These are phyloP conservation scores for Hypomecis atomaria DNA, from an alignment of 2,888 invertebrate genomes.

Conservation along the genomic window DNA sequence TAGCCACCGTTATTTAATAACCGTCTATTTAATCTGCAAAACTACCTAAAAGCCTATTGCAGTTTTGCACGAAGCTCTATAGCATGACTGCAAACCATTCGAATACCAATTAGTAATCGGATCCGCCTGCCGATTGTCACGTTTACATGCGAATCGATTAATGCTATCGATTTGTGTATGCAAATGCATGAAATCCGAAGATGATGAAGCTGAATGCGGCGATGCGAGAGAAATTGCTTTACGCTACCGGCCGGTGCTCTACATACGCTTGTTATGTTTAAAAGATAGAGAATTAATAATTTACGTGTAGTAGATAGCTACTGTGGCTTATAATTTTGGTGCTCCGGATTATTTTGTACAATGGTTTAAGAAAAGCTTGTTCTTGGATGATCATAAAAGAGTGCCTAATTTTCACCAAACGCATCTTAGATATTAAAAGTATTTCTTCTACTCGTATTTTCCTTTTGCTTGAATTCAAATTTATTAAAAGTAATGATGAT, in stretches of 20 bases:
- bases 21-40: slow-evolving; percentile 18
- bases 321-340: too few relatives aligned
- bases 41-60: slow-evolving; percentile 39
- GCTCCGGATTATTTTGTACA: too few relatives aligned
- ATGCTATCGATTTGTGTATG: slow-evolving; percentile 24
- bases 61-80: slow-evolving; percentile 42
- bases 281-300: not conserved
- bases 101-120: slow-evolving; percentile 71
- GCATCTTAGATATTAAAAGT: too few relatives aligned
- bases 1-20: slow-evolving; percentile 13
- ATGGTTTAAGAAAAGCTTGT: too few relatives aligned
- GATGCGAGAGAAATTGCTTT: slow-evolving; percentile 21
- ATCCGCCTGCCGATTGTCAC: slow-evolving; percentile 54
- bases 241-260: slow-evolving; percentile 24
- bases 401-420: too few relatives aligned
- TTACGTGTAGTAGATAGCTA: too few relatives aligned
- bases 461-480: too few relatives aligned
- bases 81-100: slow-evolving; percentile 64
- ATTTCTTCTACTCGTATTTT: too few relatives aligned
- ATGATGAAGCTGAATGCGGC: slow-evolving; percentile 21
- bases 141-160: slow-evolving; percentile 30
- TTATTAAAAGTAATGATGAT: too few relatives aligned
- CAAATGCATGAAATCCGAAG: slow-evolving; percentile 33
- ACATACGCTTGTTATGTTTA: not conserved
- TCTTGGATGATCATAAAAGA: too few relatives aligned